A percentile compares a stretch with the other conserved stretches of the same genome.
Evolutionary conservation across 2,888 invertebrate genomes (phyloP).

Genomic region (Oeneis ivallda): DNA sequence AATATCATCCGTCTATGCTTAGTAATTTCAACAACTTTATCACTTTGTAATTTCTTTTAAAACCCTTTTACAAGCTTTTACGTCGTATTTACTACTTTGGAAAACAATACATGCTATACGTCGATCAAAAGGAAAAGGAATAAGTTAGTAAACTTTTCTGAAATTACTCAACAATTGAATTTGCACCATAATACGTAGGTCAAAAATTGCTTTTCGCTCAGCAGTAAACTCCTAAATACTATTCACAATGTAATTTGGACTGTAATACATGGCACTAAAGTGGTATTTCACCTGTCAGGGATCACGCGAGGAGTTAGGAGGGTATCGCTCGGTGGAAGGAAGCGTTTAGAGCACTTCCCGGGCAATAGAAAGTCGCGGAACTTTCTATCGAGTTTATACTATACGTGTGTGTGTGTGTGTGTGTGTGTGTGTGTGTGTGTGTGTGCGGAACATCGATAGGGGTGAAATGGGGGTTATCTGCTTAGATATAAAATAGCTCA

Average conservation of each 20-base stretch:
- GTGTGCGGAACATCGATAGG: conserved; percentile 17
- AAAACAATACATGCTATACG: neutral
- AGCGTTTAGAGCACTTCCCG: conserved; percentile 41
- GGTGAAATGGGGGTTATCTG: neutral
- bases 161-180: neutral
- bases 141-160: conserved; percentile 1
- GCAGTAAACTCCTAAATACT: neutral
- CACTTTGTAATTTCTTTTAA: neutral
- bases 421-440: conserved; percentile 16
- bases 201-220: conserved; percentile 11
- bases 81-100: neutral
- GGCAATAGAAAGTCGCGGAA: conserved; percentile 36
- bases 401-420: conserved; percentile 17
- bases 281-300: conserved; percentile 21
- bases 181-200: neutral
- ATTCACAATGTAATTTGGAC: conserved; percentile 12
- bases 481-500: neutral
- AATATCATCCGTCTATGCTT: too few relatives aligned
- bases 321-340: conserved; percentile 35
- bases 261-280: conserved; percentile 18
- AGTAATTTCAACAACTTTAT: too few relatives aligned
- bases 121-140: neutral
- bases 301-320: conserved; percentile 15
- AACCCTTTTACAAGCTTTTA: neutral
- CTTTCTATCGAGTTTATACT: conserved; percentile 28